Evolutionary conservation across 2,888 invertebrate genomes (phyloP).

Genomic region (Nysson spinosus): DNA sequence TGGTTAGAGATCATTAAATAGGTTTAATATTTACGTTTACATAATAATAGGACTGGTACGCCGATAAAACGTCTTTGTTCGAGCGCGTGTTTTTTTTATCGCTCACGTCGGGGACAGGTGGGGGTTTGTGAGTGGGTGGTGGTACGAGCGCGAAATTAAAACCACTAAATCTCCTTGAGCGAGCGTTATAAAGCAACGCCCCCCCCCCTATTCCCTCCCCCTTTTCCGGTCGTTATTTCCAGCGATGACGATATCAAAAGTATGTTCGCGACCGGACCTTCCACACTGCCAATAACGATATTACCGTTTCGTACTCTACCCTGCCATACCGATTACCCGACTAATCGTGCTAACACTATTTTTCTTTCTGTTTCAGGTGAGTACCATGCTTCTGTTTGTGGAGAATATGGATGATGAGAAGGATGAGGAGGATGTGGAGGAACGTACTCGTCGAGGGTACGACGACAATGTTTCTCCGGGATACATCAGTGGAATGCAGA

Average conservation of each 20-base stretch:
- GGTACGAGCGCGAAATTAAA: constrained; percentile 40
- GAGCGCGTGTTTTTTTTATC: constrained; percentile 27
- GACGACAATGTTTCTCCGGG: too few relatives aligned
- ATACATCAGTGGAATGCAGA: too few relatives aligned
- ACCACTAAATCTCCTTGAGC: constrained; percentile 45
- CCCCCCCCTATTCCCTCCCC: not conserved
- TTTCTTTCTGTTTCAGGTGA: constrained; percentile 44
- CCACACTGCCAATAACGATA: not conserved
- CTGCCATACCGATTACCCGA: not conserved
- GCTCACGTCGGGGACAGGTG: not conserved
- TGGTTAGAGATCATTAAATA: constrained; percentile 31
- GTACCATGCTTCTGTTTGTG: too few relatives aligned
- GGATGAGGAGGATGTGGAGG: too few relatives aligned
- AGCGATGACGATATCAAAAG: constrained; percentile 24
- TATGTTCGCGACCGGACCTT: constrained; percentile 1
- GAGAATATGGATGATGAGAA: too few relatives aligned
- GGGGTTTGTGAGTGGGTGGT: not conserved
- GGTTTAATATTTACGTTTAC: constrained; percentile 27
- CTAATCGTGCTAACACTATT: not conserved
- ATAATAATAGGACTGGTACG: constrained; percentile 36
- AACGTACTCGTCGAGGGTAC: too few relatives aligned
- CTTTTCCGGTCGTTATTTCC: constrained; percentile 7
- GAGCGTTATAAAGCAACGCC: constrained; percentile 34
- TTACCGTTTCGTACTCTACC: not conserved
- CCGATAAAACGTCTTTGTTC: constrained; percentile 44